Percentiles rank a stretch among this genome's conserved stretches.
phyloP scores from a whole-genome alignment of 2,113 vertebrate species.

The Benitochromis conjunctus region DNA sequence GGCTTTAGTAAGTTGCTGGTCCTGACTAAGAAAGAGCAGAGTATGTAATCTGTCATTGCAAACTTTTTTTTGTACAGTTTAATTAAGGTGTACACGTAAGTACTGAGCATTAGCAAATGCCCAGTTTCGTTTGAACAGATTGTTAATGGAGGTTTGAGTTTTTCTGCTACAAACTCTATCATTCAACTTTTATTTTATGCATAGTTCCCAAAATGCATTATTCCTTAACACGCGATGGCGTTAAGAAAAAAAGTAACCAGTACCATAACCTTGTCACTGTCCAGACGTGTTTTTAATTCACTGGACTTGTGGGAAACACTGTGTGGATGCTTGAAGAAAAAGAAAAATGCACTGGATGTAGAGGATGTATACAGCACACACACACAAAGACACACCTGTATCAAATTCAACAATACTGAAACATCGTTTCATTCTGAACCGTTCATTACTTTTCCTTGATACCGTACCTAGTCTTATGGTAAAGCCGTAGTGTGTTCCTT shows the following conservation, averaged over 20 bases:
- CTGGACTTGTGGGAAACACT: conserved; percentile 78
- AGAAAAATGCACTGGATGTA: conserved; percentile 46
- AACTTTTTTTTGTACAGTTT: neutral
- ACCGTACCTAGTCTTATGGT: conserved; percentile 79
- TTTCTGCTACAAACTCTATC: neutral
- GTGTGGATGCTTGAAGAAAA: conserved; percentile 73
- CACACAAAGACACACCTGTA: conserved; percentile 35
- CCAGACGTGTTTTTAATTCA: conserved; percentile 66
- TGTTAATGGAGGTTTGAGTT: neutral
- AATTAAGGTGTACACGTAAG: neutral
- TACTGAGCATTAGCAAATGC: neutral
- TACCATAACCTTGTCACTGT: conserved; percentile 45
- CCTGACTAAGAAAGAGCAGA: neutral
- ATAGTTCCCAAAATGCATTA: neutral
- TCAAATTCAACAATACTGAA: conserved; percentile 68
- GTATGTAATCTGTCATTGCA: neutral
- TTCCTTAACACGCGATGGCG: neutral
- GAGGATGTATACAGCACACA: conserved; percentile 17
- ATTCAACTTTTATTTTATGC: neutral
- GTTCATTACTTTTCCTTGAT: conserved; percentile 40
- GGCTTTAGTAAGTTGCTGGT: neutral
- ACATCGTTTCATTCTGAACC: conserved; percentile 49
- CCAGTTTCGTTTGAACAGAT: neutral
- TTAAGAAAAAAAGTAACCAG: neutral
- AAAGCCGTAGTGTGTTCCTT: conserved; percentile 81